Conservation (phyloP, 2,888 invertebrate genomes). For the Anaspis maculata region DNA sequence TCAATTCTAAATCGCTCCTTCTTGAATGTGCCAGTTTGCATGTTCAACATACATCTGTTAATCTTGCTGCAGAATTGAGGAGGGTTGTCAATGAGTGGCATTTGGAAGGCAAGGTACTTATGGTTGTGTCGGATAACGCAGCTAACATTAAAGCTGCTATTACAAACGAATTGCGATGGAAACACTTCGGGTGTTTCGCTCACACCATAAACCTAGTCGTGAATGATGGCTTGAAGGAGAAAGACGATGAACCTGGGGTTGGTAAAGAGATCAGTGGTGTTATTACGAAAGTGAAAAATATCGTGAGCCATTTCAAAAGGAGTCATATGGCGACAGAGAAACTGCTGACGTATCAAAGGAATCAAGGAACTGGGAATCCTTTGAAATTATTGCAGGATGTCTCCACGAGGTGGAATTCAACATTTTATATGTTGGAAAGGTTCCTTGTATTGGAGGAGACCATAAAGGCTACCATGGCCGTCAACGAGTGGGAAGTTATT, state of each 20-base stretch:
- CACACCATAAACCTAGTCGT: conserved; percentile 25
- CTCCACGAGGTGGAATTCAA: conserved; percentile 18
- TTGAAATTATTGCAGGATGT: conserved; percentile 17
- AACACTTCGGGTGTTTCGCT: conserved; percentile 23
- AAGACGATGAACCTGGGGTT: too few species aligned
- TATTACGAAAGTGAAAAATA: conserved; percentile 14
- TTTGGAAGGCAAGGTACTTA: conserved; percentile 22
- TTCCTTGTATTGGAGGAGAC: conserved; percentile 16
- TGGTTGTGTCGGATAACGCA: conserved; percentile 26
- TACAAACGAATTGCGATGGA: conserved; percentile 13
- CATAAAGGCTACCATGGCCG: conserved; percentile 16
- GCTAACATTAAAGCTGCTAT: conserved; percentile 24
- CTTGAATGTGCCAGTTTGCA: conserved; percentile 17
- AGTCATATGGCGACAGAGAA: conserved; percentile 18
- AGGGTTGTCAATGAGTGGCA: conserved; percentile 21
- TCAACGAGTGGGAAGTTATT: neutral
- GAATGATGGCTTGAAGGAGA: conserved; percentile 13
- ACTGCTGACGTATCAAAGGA: conserved; percentile 28
- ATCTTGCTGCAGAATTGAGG: conserved; percentile 21
- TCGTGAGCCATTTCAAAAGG: conserved; percentile 22
- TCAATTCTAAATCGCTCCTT: conserved; percentile 19
- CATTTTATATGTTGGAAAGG: conserved; percentile 19
- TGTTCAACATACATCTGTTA: conserved; percentile 20
- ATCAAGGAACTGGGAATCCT: conserved; percentile 4
- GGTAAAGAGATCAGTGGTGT: conserved; percentile 2